phyloP scores from a whole-genome alignment of 2,113 vertebrate species.

The Boleophthalmus pectinirostris region DNA sequence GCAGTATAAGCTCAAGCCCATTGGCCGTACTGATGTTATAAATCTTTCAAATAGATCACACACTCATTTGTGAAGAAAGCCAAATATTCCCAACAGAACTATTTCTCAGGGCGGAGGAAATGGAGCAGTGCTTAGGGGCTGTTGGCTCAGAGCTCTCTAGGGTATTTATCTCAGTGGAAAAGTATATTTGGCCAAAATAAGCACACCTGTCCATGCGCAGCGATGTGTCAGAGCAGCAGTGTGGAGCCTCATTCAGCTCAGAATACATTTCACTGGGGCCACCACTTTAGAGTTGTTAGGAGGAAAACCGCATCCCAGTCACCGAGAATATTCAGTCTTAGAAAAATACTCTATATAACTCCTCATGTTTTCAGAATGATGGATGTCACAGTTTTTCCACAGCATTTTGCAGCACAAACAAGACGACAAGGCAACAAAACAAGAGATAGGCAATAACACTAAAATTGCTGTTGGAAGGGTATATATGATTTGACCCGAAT shows the following conservation, averaged over 20 bases:
- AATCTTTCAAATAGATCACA: conserved; percentile 14
- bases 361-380: background rate
- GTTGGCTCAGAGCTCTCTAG: background rate
- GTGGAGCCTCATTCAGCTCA: background rate
- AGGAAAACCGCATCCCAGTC: background rate
- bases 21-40: background rate
- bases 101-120: conserved; percentile 3
- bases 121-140: background rate
- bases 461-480: too few species aligned
- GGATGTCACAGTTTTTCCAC: background rate
- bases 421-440: background rate
- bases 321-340: background rate
- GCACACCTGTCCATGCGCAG: conserved; percentile 2
- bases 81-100: background rate
- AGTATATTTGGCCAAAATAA: conserved; percentile 7
- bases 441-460: too few species aligned
- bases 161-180: background rate
- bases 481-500: too few species aligned
- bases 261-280: conserved; percentile 1
- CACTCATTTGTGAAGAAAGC: conserved; percentile 8
- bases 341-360: background rate
- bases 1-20: background rate
- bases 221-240: background rate
- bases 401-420: background rate
- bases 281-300: conserved; percentile 1